Evolutionary conservation across 2,113 vertebrate species (phyloP), one percentile per base, ranked within the genome.

Genomic region (Tychaedon coryphoeus): DNA sequence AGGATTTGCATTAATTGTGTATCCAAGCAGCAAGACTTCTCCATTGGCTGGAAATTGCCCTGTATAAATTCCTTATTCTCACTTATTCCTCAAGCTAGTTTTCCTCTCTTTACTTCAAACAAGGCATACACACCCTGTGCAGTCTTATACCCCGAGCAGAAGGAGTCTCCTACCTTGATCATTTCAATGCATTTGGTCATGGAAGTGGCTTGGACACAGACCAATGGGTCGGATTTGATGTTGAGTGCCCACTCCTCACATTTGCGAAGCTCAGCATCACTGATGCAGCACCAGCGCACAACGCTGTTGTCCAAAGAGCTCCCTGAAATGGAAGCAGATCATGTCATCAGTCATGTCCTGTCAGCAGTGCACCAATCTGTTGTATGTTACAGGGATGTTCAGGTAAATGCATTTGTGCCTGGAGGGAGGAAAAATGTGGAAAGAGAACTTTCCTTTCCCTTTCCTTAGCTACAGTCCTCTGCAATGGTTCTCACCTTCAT

Each of bases 221-320:
- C 99, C 67, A 99, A 84, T 0, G 99, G 99, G 95, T 99, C 97
- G 0, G 99, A 99, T 94, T 98, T 98, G 89, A 99, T 98, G 64
- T 74, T 99, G 64, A 99, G 97, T 33, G 99, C 99, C 99, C 99
- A 99, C 70, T 98, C 97, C 95, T 99, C 99, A 76, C 99, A 99
- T 53, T 99, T 99, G 76, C 58, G 98, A 90, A 98, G 98, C 87
- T 99, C 99, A 75, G 98, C 98, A 3, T 97, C 84, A 53, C 99
- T 99, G 81, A 99, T 98, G 79, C 99, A 99, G 97, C 99, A 99
- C 99, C 99, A 99, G 29, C 99, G 98, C 69, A 99, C 97, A 17
- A 99, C 97, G 12, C 98, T 99, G 97, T 99, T 98, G 92, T 99
- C 98, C 96, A 99, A 89, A 17, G 99, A 99, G 91, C 98, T 99